Conservation (phyloP, 2,113 vertebrate species). For the Pampusana beccarii region DNA sequence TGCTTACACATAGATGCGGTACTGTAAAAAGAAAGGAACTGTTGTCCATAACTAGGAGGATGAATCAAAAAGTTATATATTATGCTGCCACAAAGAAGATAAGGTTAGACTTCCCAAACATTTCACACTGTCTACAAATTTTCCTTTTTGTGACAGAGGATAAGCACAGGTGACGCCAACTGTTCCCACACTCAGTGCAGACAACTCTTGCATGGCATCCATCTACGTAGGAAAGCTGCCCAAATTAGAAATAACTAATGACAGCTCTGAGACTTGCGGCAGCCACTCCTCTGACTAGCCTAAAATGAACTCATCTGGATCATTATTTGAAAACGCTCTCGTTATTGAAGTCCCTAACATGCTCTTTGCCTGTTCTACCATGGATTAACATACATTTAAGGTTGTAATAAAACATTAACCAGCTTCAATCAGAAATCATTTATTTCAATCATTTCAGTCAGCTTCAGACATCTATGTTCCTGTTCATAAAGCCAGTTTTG, state of each 20-base stretch:
- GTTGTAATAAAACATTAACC: background rate
- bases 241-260: background rate
- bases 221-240: background rate
- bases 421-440: background rate
- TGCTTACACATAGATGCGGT: background rate
- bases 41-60: background rate
- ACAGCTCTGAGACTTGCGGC: background rate
- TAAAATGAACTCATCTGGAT: background rate
- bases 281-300: background rate
- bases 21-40: background rate
- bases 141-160: background rate
- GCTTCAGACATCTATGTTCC: background rate
- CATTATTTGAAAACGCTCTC: background rate
- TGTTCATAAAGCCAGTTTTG: background rate
- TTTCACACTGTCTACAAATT: background rate
- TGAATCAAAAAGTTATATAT: background rate
- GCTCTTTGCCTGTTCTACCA: background rate
- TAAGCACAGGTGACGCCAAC: background rate
- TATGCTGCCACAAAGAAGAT: background rate
- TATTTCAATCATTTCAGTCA: background rate
- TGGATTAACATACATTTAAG: background rate
- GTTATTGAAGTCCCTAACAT: background rate
- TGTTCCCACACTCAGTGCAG: background rate
- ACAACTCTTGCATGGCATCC: background rate
- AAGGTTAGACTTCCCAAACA: background rate